Evolutionary conservation across 1,140 invertebrate species (phyloP).

Genomic region (Trialeurodes vaporariorum): DNA sequence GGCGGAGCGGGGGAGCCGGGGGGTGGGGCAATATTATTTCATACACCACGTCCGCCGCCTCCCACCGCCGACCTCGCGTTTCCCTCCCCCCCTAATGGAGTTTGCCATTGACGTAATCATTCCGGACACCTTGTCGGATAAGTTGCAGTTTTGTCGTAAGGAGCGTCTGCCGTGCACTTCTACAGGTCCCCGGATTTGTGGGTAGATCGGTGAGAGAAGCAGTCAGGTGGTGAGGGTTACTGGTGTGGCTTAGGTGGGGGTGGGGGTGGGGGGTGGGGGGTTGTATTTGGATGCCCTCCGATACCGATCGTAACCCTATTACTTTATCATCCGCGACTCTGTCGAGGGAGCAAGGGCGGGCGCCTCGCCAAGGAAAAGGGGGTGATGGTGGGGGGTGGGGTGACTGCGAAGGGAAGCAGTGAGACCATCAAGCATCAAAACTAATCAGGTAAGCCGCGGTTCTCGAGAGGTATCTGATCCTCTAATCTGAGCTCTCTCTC

Average conservation of each 20-base stretch:
- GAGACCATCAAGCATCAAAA: not conserved
- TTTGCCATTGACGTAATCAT: not conserved
- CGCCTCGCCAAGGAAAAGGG: not conserved
- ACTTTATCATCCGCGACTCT: not conserved
- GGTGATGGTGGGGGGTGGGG: not conserved
- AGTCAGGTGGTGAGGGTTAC: no score
- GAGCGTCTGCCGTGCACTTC: no score
- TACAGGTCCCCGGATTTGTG: no score
- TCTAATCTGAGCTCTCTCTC: not conserved
- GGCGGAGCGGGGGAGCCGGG: no score
- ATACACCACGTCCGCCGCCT: not conserved
- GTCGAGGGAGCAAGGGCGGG: no score
- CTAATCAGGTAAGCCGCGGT: not conserved
- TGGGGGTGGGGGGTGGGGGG: no score
- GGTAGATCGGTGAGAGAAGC: no score
- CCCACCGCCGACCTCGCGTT: no score
- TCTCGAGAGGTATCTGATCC: not conserved
- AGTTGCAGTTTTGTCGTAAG: no score
- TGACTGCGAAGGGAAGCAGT: not conserved
- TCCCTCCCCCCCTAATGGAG: no score
- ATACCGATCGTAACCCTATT: not conserved
- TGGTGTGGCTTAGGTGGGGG: no score
- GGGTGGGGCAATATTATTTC: not conserved
- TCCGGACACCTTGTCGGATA: no score
- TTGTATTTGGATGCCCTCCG: not conserved